phyloP scores from a whole-genome alignment of 2,888 invertebrate genomes.

The Cactoblastis cactorum region DNA sequence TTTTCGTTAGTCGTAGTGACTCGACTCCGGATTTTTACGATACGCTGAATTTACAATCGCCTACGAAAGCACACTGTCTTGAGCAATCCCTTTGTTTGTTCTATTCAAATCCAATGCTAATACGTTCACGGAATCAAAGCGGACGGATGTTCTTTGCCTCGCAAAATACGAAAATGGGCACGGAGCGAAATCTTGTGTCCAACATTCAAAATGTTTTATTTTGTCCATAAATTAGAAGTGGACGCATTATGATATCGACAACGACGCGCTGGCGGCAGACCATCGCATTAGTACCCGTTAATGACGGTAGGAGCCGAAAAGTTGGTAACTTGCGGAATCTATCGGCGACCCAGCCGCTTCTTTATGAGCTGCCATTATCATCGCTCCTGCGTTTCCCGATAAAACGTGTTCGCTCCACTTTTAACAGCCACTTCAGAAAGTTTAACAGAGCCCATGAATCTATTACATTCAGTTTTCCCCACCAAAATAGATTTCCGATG shows the following conservation, averaged over 20 bases:
- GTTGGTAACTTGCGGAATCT: slow-evolving; percentile 74
- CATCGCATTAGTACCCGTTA: slow-evolving; percentile 63
- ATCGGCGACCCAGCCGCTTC: slow-evolving; percentile 63
- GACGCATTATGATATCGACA: slow-evolving; percentile 29
- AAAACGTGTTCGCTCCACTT: slow-evolving; percentile 71
- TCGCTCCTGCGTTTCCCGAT: slow-evolving; percentile 68
- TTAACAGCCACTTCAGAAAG: slow-evolving; percentile 60
- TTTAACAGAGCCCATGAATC: slow-evolving; percentile 62
- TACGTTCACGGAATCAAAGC: slow-evolving; percentile 74
- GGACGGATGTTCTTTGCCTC: slow-evolving; percentile 67
- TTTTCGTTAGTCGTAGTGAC: slow-evolving; percentile 28
- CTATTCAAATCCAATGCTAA: slow-evolving; percentile 78
- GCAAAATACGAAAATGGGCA: slow-evolving; percentile 51
- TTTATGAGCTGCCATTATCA: slow-evolving; percentile 75
- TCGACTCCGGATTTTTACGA: slow-evolving; percentile 62
- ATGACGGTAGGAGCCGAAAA: slow-evolving; percentile 65
- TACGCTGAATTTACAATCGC: slow-evolving; percentile 75
- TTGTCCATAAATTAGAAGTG: slow-evolving; percentile 10
- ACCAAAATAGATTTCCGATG: slow-evolving; percentile 16
- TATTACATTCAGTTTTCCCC: slow-evolving; percentile 59
- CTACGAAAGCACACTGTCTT: slow-evolving; percentile 75
- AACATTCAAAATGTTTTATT: slow-evolving; percentile 24
- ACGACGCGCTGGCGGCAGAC: slow-evolving; percentile 40
- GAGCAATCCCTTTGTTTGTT: slow-evolving; percentile 78
- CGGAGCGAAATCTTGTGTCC: slow-evolving; percentile 45